These are phyloP conservation scores for Apomyelois bistriatella DNA, from an alignment of 2,888 invertebrate species.

Conservation along the genomic window DNA sequence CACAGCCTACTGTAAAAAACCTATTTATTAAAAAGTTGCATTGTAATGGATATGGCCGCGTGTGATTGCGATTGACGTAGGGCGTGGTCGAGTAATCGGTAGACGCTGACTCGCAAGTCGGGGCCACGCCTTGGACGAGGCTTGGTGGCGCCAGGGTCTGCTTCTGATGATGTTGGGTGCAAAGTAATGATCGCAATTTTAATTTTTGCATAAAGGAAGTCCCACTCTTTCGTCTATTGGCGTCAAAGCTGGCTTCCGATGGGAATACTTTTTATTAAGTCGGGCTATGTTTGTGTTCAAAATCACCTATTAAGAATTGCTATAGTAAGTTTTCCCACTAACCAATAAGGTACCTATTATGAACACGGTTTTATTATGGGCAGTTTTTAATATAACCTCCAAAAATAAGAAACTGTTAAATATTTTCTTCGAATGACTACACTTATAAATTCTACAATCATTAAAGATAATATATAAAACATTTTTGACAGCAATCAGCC, in stretches of 20 bases:
- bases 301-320: too few species aligned
- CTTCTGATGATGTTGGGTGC: neutral
- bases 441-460: too few species aligned
- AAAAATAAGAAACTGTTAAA: too few species aligned
- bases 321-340: too few species aligned
- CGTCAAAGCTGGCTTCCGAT: neutral
- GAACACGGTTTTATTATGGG: too few species aligned
- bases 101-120: constrained; percentile 64
- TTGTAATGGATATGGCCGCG: constrained; percentile 51
- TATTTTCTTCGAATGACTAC: too few species aligned
- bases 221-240: neutral
- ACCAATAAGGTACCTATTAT: too few species aligned
- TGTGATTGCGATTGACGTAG: constrained; percentile 27
- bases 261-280: neutral
- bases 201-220: neutral
- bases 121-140: constrained; percentile 41
- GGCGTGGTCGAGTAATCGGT: constrained; percentile 62
- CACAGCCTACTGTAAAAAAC: constrained; percentile 29
- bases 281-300: too few species aligned
- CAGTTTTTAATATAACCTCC: too few species aligned
- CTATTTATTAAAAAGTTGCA: constrained; percentile 61
- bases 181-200: neutral
- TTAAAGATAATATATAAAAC: too few species aligned
- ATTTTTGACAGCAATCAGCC: too few species aligned
- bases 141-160: constrained; percentile 11